Base-by-base conservation (phyloP, 2,888 invertebrate species). In the Nineta flava region DNA sequence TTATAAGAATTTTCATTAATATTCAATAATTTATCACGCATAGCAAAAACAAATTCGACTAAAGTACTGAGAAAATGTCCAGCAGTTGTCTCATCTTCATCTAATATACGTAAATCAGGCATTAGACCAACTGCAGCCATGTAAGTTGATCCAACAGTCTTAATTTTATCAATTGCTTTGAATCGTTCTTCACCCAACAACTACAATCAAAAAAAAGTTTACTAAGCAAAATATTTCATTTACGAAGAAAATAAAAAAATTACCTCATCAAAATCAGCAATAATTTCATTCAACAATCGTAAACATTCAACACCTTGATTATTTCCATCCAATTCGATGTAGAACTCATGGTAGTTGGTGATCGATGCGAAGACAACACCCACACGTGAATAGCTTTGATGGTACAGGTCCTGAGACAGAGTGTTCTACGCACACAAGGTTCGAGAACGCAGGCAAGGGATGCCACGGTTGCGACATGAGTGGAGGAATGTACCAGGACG, bases 1-100 rank as follows among this genome's bases (percentile, higher is more conserved):
- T 92, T 92, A 62, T 90, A 92, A 0, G 88, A 90, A 65, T 92
- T 91, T 61, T 90, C 90, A 64, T 92, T 93, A 60, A 92, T 91
- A 65, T 84, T 84, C 55, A 84, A 75, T 15, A 93, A 72, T 55
- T 85, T 81, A 58, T 90, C 83, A 48, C 87, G 74, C 86, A 93
- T 87, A 1, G 87, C 86, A 64, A 92, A 87, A 9, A 90, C 86
- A 61, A 91, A 90, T 61, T 93, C 92, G 0, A 90, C 83, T n/a
- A 92, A 67, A 0, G 85, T 83, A 21, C 83, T 81, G 73, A 92
- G 69, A 61, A 79, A 77, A 19, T 75, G 69, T 5, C 77, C 74
- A 35, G 81, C 77, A 1, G 80, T 78, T 48, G 72, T 70, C 54
- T 75, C 75, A 57, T 78, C 79, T 52, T 83, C 82, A 59, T 85